A percentile compares a stretch with the other conserved stretches of the same genome.
Conservation (phyloP, 2,888 invertebrate species). For the Chymomyza fuscimana region DNA sequence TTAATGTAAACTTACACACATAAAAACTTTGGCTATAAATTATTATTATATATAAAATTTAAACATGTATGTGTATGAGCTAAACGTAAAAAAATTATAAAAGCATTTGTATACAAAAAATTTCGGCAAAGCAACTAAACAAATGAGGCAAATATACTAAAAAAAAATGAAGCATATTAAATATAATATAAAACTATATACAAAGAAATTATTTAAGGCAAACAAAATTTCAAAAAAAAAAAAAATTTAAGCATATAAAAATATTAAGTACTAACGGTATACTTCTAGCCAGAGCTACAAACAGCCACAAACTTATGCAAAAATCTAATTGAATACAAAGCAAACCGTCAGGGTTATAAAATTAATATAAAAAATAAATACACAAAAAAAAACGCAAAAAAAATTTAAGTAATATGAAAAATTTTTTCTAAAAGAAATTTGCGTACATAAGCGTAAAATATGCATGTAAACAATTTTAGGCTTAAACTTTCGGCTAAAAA, state of each 20-base stretch:
- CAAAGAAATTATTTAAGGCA: slow-evolving; percentile 75
- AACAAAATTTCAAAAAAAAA: slow-evolving; percentile 44
- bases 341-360: slow-evolving; percentile 63
- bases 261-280: slow-evolving; percentile 51
- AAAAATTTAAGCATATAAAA: slow-evolving; percentile 10
- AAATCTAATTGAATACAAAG: slow-evolving; percentile 45
- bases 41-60: slow-evolving; percentile 39
- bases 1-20: slow-evolving; percentile 52
- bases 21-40: slow-evolving; percentile 52
- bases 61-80: slow-evolving; percentile 6
- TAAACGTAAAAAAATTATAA: slow-evolving; percentile 45
- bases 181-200: slow-evolving; percentile 37
- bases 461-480: slow-evolving; percentile 58
- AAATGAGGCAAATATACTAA: slow-evolving; percentile 58
- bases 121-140: slow-evolving; percentile 67
- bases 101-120: slow-evolving; percentile 56
- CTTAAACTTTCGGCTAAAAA: slow-evolving; percentile 69
- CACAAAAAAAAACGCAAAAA: slow-evolving; percentile 18
- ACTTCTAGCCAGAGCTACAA: slow-evolving; percentile 61
- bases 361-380: slow-evolving; percentile 36
- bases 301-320: slow-evolving; percentile 14
- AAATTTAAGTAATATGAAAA: slow-evolving; percentile 40
- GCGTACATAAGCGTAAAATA: slow-evolving; percentile 36
- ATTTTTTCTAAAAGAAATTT: slow-evolving; percentile 59
- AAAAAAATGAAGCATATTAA: slow-evolving; percentile 9